phyloP scores from a whole-genome alignment of 2,113 vertebrate genomes.

The Hippocampus zosterae region DNA sequence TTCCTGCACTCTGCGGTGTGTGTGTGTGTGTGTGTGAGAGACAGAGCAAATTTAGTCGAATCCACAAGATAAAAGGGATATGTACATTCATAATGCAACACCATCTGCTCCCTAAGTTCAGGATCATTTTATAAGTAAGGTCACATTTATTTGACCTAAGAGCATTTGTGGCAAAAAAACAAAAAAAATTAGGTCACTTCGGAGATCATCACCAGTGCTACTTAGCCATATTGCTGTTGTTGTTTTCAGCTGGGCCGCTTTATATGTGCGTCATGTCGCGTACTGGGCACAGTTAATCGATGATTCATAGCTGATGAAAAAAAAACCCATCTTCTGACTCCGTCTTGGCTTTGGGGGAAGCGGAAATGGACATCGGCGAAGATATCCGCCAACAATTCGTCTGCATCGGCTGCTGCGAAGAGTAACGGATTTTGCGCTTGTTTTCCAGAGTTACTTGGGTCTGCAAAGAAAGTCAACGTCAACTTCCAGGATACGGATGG shows the following conservation, averaged over 20 bases:
- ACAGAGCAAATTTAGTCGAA: neutral
- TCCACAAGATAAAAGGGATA: neutral
- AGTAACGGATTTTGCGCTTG: slow-evolving; percentile 22
- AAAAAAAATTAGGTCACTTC: neutral
- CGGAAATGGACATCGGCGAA: neutral
- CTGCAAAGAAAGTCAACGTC: slow-evolving; percentile 76
- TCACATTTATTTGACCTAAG: neutral
- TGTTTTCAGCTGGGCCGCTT: neutral
- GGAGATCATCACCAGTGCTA: no score
- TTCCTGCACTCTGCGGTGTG: no score
- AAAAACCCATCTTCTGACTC: neutral
- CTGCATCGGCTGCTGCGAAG: neutral
- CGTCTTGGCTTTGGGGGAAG: neutral
- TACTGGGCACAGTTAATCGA: neutral
- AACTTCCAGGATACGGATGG: slow-evolving; percentile 78
- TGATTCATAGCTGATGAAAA: neutral
- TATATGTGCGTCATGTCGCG: neutral
- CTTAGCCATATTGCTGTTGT: neutral
- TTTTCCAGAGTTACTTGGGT: slow-evolving; percentile 73
- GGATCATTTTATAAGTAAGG: neutral
- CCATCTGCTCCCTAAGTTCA: neutral
- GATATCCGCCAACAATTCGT: neutral
- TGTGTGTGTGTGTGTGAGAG: neutral
- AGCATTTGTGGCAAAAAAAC: neutral
- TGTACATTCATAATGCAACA: neutral